Conservation (phyloP, 2,113 vertebrate species). For the Brachypteracias leptosomus region DNA sequence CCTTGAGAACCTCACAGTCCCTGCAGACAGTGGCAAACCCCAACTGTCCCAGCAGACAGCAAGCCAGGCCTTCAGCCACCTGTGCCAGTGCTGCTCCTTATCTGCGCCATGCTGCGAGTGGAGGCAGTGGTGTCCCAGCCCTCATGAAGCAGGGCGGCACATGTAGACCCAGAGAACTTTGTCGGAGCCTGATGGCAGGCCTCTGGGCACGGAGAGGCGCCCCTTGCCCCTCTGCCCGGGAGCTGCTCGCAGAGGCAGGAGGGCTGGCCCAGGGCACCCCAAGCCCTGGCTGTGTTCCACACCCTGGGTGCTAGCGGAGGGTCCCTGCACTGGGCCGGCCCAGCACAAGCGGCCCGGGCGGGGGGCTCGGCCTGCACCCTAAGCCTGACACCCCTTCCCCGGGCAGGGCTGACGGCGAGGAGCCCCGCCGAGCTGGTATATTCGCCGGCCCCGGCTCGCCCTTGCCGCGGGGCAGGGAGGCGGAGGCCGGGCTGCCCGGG, state of each 20-base stretch:
- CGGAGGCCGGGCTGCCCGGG: neutral
- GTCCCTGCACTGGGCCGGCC: no score
- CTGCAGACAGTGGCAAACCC: no score
- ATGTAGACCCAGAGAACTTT: no score
- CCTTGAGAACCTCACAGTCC: neutral
- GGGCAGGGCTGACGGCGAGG: neutral
- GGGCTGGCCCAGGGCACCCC: no score
- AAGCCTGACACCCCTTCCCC: neutral
- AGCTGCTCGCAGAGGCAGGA: rapidly evolving
- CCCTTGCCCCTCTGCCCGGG: no score
- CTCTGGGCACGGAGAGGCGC: neutral
- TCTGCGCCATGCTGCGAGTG: rapidly evolving
- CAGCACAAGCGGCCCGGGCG: no score
- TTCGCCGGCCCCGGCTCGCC: neutral
- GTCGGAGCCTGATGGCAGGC: no score
- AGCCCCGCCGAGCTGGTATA: neutral
- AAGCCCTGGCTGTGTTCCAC: no score
- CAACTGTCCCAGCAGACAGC: neutral
- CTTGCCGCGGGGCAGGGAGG: neutral
- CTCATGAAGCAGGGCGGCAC: rapidly evolving
- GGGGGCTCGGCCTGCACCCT: neutral
- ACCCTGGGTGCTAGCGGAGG: no score
- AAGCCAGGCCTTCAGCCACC: neutral
- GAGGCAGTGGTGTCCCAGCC: rapidly evolving
- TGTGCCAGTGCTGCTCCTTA: rapidly evolving